Evolutionary conservation across 1,140 invertebrate genomes (phyloP).

Genomic region (Euschistus heros): DNA sequence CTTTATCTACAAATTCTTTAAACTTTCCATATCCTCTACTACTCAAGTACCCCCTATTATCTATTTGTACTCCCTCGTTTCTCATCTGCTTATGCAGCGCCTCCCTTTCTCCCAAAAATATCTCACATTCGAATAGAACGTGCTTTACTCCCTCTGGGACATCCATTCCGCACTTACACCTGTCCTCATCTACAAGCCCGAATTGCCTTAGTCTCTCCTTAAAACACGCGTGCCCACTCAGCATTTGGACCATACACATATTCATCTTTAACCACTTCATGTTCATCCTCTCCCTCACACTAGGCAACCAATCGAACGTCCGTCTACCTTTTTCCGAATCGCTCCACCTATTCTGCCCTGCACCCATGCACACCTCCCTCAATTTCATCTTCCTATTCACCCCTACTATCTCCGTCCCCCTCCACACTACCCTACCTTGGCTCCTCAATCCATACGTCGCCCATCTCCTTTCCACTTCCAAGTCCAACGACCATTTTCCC

Average conservation of each 20-base stretch:
- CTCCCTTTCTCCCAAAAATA: neutral
- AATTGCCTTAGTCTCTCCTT: neutral
- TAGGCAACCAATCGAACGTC: neutral
- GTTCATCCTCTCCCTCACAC: neutral
- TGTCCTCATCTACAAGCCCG: neutral
- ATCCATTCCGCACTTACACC: neutral
- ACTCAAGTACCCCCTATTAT: no score
- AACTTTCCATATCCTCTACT: no score
- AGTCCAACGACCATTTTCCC: neutral
- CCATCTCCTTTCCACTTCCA: neutral
- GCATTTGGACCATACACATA: neutral
- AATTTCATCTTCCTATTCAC: neutral
- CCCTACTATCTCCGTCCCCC: neutral
- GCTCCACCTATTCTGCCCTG: neutral
- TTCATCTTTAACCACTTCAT: neutral
- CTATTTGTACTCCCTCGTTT: no score
- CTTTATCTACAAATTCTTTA: no score
- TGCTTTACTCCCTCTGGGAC: neutral
- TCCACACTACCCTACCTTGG: neutral
- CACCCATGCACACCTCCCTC: neutral
- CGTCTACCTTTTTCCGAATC: neutral
- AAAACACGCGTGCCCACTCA: neutral
- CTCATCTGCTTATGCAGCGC: neutral
- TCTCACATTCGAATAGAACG: neutral
- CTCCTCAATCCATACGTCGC: neutral